These are phyloP conservation scores for Pammene fasciana DNA, from an alignment of 2,888 invertebrate genomes.

Conservation along the genomic window DNA sequence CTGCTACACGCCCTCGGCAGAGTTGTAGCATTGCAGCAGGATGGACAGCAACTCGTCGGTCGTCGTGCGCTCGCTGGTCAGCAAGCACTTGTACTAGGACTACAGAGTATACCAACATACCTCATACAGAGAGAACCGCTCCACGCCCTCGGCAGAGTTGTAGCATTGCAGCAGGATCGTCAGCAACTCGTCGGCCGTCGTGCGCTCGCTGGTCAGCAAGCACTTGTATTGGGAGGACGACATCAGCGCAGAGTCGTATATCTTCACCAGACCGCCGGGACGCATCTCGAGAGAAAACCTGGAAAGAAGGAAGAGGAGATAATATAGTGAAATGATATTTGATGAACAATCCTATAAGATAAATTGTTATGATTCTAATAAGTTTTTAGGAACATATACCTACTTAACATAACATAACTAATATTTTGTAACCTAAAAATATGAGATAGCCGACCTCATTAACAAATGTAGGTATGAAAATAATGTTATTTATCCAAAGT, in stretches of 20 bases:
- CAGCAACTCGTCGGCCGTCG: constrained; percentile 94
- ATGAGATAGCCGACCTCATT: no score
- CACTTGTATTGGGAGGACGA: constrained; percentile 97
- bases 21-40: constrained; percentile 92
- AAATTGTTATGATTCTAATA: not conserved
- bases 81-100: no score
- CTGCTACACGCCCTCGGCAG: constrained; percentile 91
- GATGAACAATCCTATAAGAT: not conserved
- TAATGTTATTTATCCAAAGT: no score
- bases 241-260: constrained; percentile 95
- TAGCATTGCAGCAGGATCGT: constrained; percentile 93
- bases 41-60: constrained; percentile 94
- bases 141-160: constrained; percentile 91
- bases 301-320: constrained; percentile 55
- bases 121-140: constrained; percentile 94
- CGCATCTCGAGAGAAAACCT: constrained; percentile 94
- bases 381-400: not conserved
- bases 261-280: constrained; percentile 95
- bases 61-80: constrained; percentile 93
- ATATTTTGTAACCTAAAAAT: no score
- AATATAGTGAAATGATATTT: constrained; percentile 29
- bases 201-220: constrained; percentile 93
- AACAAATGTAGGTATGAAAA: no score
- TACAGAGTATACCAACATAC: constrained; percentile 70
- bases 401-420: no score